Evolutionary conservation across 2,888 invertebrate genomes (phyloP).

Genomic region (Cordilura impudica): DNA sequence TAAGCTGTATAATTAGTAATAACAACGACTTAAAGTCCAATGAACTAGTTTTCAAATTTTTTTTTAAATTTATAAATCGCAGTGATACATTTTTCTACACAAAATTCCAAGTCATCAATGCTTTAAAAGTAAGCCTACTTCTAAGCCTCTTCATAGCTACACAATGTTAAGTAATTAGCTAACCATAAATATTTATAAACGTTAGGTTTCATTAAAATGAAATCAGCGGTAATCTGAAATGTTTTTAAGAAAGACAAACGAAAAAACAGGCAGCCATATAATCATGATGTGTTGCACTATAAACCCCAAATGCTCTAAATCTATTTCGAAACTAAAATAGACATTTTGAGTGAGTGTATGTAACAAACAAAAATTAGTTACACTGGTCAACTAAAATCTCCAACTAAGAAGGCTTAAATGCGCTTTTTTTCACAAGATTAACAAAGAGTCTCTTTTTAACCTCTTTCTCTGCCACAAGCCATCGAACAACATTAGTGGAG

Average conservation of each 20-base stretch:
- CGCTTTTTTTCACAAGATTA: conserved; percentile 3
- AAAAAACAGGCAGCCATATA: conserved; percentile 26
- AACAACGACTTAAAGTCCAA: too few relatives aligned
- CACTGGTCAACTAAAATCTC: conserved; percentile 59
- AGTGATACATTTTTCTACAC: too few relatives aligned
- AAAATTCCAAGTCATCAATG: too few relatives aligned
- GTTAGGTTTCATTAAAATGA: conserved; percentile 59
- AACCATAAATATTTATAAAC: conserved; percentile 35
- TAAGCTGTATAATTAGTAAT: too few relatives aligned
- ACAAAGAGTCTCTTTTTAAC: neutral
- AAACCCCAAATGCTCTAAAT: conserved; percentile 55
- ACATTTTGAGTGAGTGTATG: conserved; percentile 8
- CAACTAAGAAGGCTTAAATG: conserved; percentile 58
- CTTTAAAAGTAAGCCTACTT: conserved; percentile 50
- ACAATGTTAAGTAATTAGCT: conserved; percentile 49
- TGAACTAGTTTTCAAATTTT: too few relatives aligned
- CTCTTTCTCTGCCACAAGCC: neutral
- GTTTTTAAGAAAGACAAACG: neutral
- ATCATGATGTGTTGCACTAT: conserved; percentile 34
- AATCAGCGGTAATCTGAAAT: conserved; percentile 43
- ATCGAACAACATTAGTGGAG: neutral
- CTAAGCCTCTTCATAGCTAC: neutral
- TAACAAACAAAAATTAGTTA: conserved; percentile 50
- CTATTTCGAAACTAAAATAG: conserved; percentile 22
- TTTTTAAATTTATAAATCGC: too few relatives aligned